Evolutionary conservation across 2,113 vertebrate species (phyloP), one percentile per base, ranked within the genome.

Genomic region (Dasyprocta punctata): DNA sequence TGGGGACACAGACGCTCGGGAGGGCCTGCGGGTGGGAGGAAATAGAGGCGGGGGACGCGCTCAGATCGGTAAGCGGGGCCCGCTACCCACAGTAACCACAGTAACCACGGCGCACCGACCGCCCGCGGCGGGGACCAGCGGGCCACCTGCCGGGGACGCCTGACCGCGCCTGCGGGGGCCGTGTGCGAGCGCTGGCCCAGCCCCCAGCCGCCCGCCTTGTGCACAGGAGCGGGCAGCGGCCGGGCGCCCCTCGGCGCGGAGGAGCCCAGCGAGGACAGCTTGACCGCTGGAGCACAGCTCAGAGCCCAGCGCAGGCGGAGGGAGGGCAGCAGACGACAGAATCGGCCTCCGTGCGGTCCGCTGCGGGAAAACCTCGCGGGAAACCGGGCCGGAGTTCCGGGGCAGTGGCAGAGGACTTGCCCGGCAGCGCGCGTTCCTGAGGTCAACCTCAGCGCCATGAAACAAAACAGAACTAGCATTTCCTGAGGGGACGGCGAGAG

Each of bases 271-370:
- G 19, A 65, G 28, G 44, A 47, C 12, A 6, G 41, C 4, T 11
- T 2, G 41, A 44, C 41, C 2, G 5, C n/a, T 10, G 7, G 14
- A 3, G 41, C 12, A 0, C 11, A 28, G 41, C 9, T n/a, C 38
- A 10, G 69, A 24, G 41, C 20, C n/a, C 3, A 1, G 11, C 3
- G 20, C n/a, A 24, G n/a, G n/a, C 49, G 49, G 52, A 17, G 7
- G 17, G 69, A 71, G 19, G 36, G 20, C 17, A 73, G 9, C 24
- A 20, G 8, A n/a, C 20, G 1, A 26, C 20, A 73, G 71, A 41
- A 26, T 13, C 4, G 3, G 41, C 41, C 73, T 47, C 12, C 1
- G 73, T 8, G 44, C 4, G 11, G 0, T 41, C 38, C 3, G 12
- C n/a, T 12, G 14, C 3, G 10, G 73, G 73, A 7, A 44, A 24